Conservation (phyloP, 2,888 invertebrate species). For the Polymixis flavicincta region DNA sequence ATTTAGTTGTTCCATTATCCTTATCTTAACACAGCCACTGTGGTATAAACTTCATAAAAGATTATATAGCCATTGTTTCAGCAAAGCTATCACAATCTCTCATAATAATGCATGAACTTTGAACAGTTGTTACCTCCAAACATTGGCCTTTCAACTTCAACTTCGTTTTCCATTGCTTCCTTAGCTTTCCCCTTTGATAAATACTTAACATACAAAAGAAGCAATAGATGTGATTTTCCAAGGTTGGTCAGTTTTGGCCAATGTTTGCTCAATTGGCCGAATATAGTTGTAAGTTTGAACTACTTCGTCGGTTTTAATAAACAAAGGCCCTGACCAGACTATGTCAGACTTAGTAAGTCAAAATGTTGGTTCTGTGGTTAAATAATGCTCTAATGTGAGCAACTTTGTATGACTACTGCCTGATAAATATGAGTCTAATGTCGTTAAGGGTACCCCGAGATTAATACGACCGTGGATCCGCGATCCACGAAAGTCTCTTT, state of each 20-base stretch:
- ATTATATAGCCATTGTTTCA: constrained; percentile 22
- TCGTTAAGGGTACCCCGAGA: neutral
- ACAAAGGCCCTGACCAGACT: constrained; percentile 26
- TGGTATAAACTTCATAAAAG: neutral
- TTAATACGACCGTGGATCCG: neutral
- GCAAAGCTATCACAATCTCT: constrained; percentile 29
- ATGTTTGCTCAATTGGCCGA: constrained; percentile 8
- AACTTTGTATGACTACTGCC: constrained; percentile 13
- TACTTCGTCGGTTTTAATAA: constrained; percentile 8
- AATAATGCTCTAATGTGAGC: constrained; percentile 15
- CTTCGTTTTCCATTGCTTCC: neutral
- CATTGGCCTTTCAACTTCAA: neutral
- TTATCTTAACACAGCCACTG: constrained; percentile 10
- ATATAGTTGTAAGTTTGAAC: constrained; percentile 19
- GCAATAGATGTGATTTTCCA: neutral
- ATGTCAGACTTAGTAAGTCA: constrained; percentile 10
- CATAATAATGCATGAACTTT: constrained; percentile 21
- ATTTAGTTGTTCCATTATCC: neutral
- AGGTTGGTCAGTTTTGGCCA: constrained; percentile 2
- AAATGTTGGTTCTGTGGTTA: constrained; percentile 16
- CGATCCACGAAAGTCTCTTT: too few species aligned
- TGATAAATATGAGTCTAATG: neutral
- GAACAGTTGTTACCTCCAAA: neutral
- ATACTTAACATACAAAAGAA: neutral
- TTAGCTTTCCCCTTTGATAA: neutral